A percentile compares a stretch with the other conserved stretches of the same genome.
phyloP scores from a whole-genome alignment of 2,797 vertebrate species.

The Sebastes matsubarae region DNA sequence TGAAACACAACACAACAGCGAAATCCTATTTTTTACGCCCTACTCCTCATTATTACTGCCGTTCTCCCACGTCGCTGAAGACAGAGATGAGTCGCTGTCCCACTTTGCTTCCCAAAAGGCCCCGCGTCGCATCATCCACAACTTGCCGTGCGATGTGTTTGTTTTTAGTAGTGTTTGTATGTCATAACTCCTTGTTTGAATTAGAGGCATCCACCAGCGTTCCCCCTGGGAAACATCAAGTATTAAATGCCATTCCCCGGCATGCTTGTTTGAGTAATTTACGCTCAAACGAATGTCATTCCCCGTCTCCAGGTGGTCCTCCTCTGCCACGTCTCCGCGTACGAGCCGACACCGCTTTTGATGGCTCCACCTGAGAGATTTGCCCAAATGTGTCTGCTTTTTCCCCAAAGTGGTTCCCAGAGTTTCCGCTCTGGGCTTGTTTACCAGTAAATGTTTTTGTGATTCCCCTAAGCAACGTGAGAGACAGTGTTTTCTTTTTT shows the following conservation, averaged over 20 bases:
- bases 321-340: slow-evolving; percentile 65
- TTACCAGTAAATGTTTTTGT: slow-evolving; percentile 81
- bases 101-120: slow-evolving; percentile 66
- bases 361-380: slow-evolving; percentile 85
- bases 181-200: slow-evolving; percentile 63
- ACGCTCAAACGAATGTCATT: slow-evolving; percentile 76
- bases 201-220: slow-evolving; percentile 59
- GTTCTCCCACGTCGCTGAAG: slow-evolving; percentile 14
- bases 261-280: slow-evolving; percentile 83
- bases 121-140: slow-evolving; percentile 31
- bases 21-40: background rate
- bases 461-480: slow-evolving; percentile 68
- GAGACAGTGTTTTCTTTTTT: slow-evolving; percentile 41
- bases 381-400: slow-evolving; percentile 76
- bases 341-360: slow-evolving; percentile 72
- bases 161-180: slow-evolving; percentile 72
- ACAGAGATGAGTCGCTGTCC: slow-evolving; percentile 49
- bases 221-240: slow-evolving; percentile 76
- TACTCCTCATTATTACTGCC: background rate
- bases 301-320: slow-evolving; percentile 82
- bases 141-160: slow-evolving; percentile 49
- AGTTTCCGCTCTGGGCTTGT: slow-evolving; percentile 79
- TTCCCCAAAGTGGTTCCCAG: slow-evolving; percentile 65
- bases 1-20: background rate
- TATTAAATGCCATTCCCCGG: slow-evolving; percentile 73